Base-by-base conservation (phyloP, 2,797 vertebrate genomes). In the Meda fulgida region DNA sequence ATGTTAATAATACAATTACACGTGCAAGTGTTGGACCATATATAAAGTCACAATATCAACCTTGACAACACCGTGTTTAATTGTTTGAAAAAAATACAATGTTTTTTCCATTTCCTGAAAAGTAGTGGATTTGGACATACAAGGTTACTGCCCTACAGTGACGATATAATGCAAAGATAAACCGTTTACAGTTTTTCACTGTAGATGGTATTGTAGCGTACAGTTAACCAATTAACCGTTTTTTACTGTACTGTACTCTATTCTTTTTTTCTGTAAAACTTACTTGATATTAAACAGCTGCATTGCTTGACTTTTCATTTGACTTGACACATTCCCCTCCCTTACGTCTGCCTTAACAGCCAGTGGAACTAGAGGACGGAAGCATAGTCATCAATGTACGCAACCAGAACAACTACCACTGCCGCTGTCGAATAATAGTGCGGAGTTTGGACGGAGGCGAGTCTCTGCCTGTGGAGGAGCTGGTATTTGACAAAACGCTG, bases 391-490 rank as follows among this genome's bases (percentile, higher is more conserved):
- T 97, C 84, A 97, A 96, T 0, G 94, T 96, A 34, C 93, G 97
- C 58, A 97, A 97, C 92, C 95, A 98, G 90, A 95, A 97, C 92
- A 95, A 90, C 88, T 97, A 97, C 90, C 97, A 97, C 93, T 97
- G 97, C 86, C 92, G 13, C 58, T 98, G 97, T 89, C 96, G 97
- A 0, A 89, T 98, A 0, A 92, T 97, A 88, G 89, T 96, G 7
- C 93, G 92, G 77, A 97, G 97, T 92, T 36, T 66, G 0, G 97
- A 97, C 0, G 97, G 92, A 0, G 96, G 96, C 0, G 58, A 93
- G 78, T 89, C 96, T 0, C 94, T 98, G 76, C 95, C 95, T 0
- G 51, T 96, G 9, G 95, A 96, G 0, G 88, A 93, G 4, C 92
- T 97, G 83, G 91, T 85, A 69, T 97, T 98, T 0, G 97, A 97